Base-by-base conservation (phyloP, 2,113 vertebrate species). In the Dasyornis broadbenti region DNA sequence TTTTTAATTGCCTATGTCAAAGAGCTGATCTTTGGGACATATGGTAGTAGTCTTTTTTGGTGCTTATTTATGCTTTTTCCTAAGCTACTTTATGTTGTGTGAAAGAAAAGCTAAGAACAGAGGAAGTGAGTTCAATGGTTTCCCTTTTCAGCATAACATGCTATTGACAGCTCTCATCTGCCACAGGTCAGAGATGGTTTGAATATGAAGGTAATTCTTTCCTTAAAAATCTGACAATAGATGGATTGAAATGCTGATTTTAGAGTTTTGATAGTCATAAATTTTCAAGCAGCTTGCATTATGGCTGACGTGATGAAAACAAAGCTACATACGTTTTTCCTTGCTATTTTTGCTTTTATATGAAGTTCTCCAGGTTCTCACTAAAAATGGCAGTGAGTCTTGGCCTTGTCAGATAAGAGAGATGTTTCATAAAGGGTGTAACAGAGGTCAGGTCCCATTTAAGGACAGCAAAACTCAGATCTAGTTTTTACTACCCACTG, bases 121-220 rank as follows among this genome's bases (percentile, higher is more conserved):
- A 88, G 90, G 86, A 92, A 97, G 59, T 45, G 40, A 82, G 54
- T 90, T 95, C 30, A 64, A 82, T 69, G 52, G 71, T 90, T 94
- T 95, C 90, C 80, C 39, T 80, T 94, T 92, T 76, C 75, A 85
- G 70, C 42, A 31, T 66, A 66, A 20, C 8, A 0, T 50, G 21
- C 57, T 50, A 3, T 7, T 91, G 82, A 52, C 87, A 88, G 54
- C 59, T 86, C 9, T 3, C 47, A 68, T 95, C 82, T 94, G 76
- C 47, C 28, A 20, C 66, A 47, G 79, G 66, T 86, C 64, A 64
- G 54, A 80, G 72, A 5, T 30, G 12, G 22, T 71, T 89, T 88
- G 64, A 54, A 69, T 47, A 54, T 59, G 44, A 71, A 94, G 72
- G 52, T 64, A 40, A 33, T 79, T 85, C 21, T 60, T 82, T 24